Evolutionary conservation across 2,888 invertebrate species (phyloP).

Genomic region (Acleris laterana): DNA sequence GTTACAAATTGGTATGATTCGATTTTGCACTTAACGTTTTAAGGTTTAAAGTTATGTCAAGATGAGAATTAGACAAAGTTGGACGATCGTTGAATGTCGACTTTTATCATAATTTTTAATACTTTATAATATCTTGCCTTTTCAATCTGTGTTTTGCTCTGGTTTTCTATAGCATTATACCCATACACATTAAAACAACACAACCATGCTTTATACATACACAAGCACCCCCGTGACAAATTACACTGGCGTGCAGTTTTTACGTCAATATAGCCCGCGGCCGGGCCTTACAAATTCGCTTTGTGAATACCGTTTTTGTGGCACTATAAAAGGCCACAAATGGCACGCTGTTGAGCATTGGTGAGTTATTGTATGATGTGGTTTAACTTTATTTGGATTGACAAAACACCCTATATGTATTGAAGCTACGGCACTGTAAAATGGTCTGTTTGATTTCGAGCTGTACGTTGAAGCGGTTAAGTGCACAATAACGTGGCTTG

Average conservation of each 20-base stretch:
- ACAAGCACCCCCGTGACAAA: constrained; percentile 23
- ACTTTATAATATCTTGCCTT: no score
- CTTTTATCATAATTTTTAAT: no score
- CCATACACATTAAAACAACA: neutral
- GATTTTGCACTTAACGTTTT: no score
- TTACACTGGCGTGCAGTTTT: constrained; percentile 18
- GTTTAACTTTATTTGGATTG: constrained; percentile 29
- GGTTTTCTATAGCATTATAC: neutral
- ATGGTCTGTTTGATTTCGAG: no score
- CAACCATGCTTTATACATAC: neutral
- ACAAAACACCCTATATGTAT: constrained; percentile 12
- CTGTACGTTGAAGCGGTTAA: no score
- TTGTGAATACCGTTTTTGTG: constrained; percentile 33
- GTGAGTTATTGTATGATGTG: constrained; percentile 30
- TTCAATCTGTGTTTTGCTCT: neutral
- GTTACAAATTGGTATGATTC: no score
- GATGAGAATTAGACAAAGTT: no score
- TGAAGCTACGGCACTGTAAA: no score
- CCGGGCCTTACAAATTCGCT: constrained; percentile 9
- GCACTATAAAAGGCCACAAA: constrained; percentile 31
- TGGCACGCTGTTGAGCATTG: constrained; percentile 25
- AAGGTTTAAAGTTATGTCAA: no score
- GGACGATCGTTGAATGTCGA: no score
- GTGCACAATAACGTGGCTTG: no score
- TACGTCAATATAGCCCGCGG: constrained; percentile 29